Evolutionary conservation across 2,113 vertebrate species (phyloP).

Genomic region (Mesoclemmys tuberculata): DNA sequence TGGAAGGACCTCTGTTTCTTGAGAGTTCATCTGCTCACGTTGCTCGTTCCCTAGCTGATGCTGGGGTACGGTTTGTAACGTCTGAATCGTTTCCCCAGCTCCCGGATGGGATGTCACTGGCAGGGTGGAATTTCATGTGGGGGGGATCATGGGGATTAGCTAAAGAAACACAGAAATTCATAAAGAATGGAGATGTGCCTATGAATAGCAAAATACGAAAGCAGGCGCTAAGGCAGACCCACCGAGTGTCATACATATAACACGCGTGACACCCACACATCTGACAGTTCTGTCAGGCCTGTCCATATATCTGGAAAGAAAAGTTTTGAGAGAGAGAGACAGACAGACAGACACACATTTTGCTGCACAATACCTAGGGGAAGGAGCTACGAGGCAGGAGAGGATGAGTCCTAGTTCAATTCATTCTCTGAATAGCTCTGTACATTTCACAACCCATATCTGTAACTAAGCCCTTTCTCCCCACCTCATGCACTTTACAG

Average conservation of each 20-base stretch:
- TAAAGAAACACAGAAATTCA: neutral
- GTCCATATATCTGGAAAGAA: neutral
- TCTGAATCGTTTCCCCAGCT: neutral
- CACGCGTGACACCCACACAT: accelerated
- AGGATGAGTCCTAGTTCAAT: neutral
- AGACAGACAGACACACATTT: neutral
- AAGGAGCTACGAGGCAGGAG: neutral
- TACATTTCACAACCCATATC: neutral
- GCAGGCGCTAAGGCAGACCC: neutral
- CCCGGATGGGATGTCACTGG: neutral
- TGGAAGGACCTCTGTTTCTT: neutral
- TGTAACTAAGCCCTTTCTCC: neutral
- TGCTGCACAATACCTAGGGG: neutral
- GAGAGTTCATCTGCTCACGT: neutral
- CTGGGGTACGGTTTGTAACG: neutral
- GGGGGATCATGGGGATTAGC: neutral
- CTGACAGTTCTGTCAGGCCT: neutral
- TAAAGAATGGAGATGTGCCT: neutral
- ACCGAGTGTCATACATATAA: neutral
- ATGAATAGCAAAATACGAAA: neutral
- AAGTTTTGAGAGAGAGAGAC: neutral
- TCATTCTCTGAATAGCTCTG: accelerated
- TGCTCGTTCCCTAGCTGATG: neutral
- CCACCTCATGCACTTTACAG: accelerated
- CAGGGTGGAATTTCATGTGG: neutral